Base-by-base conservation (phyloP, 2,113 vertebrate genomes). In the Brienomyrus brachyistius region DNA sequence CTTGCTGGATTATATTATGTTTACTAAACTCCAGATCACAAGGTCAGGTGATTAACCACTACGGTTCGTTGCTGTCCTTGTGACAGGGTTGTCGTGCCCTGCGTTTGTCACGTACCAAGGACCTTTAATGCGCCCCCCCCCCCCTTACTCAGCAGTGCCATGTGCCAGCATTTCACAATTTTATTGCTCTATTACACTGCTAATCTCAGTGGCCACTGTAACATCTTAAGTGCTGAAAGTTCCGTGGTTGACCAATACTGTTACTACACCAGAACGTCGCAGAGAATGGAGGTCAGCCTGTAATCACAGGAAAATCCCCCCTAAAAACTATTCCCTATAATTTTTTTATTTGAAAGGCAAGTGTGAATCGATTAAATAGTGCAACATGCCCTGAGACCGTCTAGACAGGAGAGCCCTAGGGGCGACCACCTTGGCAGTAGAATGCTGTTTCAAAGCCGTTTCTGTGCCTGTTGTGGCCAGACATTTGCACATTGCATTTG, bases 1-100 rank as follows among this genome's bases (percentile, higher is more conserved):
- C 74, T 43, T 21, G 17, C 35, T 43, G 6, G 74, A 43, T 80
- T 43, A 40, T 80, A 80, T 80, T 80, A 40, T 80, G 35, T 80
- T 80, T 80, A 80, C 74, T 43, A 80, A 80, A 80, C 74, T 80
- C 31, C 45, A 27, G 83, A 27, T 86, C 83, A 86, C 45, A 86
- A 51, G 45, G 13, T n/a, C 83, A n/a, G 23, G n/a, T 86, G 21
- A 9, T 27, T 50, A 43, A 80, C 35, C 10, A n/a, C 74, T 80
- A 19, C 4, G 15, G 74, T 17, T 80, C 17, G 35, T 7, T 80
- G 74, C 31, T 8, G 11, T 40, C 74, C 74, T 80, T 43, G 35
- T 80, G 74, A 80, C 15, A 80, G 15, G 5, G 31, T 80, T 17
- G 35, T 19, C 3, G 15, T 80, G 74, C 74, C 13, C 35, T 43